phyloP scores from a whole-genome alignment of 2,888 invertebrate species.

The Sphaerophoria rueppellii region DNA sequence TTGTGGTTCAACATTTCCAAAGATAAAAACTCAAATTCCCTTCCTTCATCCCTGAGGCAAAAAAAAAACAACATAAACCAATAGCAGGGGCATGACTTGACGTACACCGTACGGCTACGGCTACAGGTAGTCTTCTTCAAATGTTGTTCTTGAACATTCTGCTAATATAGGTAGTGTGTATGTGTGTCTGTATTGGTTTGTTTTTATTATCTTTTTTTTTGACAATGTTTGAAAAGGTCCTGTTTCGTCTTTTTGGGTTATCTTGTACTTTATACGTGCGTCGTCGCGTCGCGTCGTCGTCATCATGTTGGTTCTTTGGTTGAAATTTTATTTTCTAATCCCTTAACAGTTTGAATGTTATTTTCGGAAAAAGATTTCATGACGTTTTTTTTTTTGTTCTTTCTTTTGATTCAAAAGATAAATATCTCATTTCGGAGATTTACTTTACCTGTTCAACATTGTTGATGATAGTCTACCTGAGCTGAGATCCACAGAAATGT shows the following conservation, averaged over 20 bases:
- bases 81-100: not conserved
- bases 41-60: slow-evolving; percentile 67
- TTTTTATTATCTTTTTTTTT: slow-evolving; percentile 15
- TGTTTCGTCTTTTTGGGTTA: slow-evolving; percentile 40
- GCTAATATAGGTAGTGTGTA: not conserved
- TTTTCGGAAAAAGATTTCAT: slow-evolving; percentile 37
- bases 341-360: slow-evolving; percentile 16
- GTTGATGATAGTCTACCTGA: slow-evolving; percentile 44
- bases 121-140: slow-evolving; percentile 57
- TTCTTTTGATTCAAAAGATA: slow-evolving; percentile 61
- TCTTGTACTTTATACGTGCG: slow-evolving; percentile 1
- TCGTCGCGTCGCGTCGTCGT: not conserved
- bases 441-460: slow-evolving; percentile 42
- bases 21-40: slow-evolving; percentile 66
- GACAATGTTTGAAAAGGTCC: slow-evolving; percentile 54
- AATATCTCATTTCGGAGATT: slow-evolving; percentile 53
- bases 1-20: slow-evolving; percentile 31
- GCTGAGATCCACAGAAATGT: not conserved
- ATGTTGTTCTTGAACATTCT: not conserved
- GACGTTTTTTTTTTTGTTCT: slow-evolving; percentile 16
- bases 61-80: slow-evolving; percentile 18
- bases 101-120: not conserved
- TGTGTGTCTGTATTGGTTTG: slow-evolving; percentile 32
- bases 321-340: slow-evolving; percentile 45
- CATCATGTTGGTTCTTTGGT: not conserved